These are phyloP conservation scores for Campylomormyrus numenius DNA, from an alignment of 2,113 vertebrate genomes.

Conservation along the genomic window DNA sequence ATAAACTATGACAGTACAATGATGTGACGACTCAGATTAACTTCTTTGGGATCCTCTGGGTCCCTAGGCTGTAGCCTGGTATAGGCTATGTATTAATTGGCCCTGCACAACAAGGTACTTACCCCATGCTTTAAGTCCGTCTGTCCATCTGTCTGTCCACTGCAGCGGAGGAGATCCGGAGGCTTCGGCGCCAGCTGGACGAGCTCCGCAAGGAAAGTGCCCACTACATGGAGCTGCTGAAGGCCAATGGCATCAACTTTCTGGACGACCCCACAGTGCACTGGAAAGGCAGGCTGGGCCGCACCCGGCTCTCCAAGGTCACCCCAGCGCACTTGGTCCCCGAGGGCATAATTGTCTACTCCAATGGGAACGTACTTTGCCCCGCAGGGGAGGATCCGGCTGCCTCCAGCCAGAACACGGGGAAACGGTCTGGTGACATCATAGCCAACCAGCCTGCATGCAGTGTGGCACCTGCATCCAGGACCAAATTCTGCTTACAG, in stretches of 20 bases:
- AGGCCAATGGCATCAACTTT: conserved; percentile 88
- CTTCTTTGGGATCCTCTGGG: neutral
- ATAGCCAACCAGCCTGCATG: conserved; percentile 74
- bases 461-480: conserved; percentile 63
- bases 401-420: conserved; percentile 62
- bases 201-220: conserved; percentile 85
- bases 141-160: neutral
- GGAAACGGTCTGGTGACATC: conserved; percentile 75
- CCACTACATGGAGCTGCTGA: conserved; percentile 88
- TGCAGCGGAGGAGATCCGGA: conserved; percentile 89
- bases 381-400: conserved; percentile 65
- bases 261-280: conserved; percentile 91
- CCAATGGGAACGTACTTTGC: conserved; percentile 71
- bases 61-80: neutral
- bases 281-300: conserved; percentile 89
- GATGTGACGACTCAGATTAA: neutral
- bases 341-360: conserved; percentile 89
- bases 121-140: neutral
- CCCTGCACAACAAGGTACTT: neutral
- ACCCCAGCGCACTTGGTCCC: conserved; percentile 76
- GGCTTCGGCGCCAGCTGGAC: conserved; percentile 79
- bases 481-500: conserved; percentile 69
- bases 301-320: conserved; percentile 80
- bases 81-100: neutral
- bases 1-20: neutral